Evolutionary conservation across 2,113 vertebrate species (phyloP), one percentile per base, ranked within the genome.

Genomic region (Thermophis baileyi): DNA sequence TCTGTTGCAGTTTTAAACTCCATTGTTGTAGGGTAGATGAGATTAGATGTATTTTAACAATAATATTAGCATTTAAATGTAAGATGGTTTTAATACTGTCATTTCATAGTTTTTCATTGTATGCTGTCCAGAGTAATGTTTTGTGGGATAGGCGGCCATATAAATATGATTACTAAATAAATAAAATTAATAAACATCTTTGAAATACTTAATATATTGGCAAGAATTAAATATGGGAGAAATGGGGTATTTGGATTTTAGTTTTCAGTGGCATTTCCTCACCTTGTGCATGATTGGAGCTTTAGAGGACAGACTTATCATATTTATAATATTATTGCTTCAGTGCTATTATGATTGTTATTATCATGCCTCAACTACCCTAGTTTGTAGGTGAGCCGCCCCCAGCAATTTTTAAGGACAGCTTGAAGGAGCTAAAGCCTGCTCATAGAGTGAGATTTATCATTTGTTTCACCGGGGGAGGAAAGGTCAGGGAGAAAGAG

Each of bases 401-500:
- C 55, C 90, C 57, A 95, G 96, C 93, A 94, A 90, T 60, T 89
- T 47, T 47, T 63, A 35, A 95, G 69, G 35, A 90, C 9, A 93
- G 92, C 47, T 89, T 91, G 69, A 90, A 94, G 88, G 51, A 89
- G 47, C 93, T 57, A 85, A 88, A 89, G 94, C 35, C 50, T 69
- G 88, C 87, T 95, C 91, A 88, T 91, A 92, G 90, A 74, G 44
- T 81, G 94, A 93, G 90, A 95, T 91, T 47, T 47, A 93, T 95
- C 91, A 88, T 87, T 74, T 90, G 88, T 86, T 94, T 94, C 94
- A 95, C 94, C 95, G 94, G 94, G 94, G 92, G 94, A 96, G 93
- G 92, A 95, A 96, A 94, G 96, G 95, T 96, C 95, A 96, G 95
- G 96, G 63, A 89, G 91, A 96, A 94, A 95, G 69, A 94, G 93